Base-by-base conservation (phyloP, 2,113 vertebrate species). In the Leiothrix lutea region DNA sequence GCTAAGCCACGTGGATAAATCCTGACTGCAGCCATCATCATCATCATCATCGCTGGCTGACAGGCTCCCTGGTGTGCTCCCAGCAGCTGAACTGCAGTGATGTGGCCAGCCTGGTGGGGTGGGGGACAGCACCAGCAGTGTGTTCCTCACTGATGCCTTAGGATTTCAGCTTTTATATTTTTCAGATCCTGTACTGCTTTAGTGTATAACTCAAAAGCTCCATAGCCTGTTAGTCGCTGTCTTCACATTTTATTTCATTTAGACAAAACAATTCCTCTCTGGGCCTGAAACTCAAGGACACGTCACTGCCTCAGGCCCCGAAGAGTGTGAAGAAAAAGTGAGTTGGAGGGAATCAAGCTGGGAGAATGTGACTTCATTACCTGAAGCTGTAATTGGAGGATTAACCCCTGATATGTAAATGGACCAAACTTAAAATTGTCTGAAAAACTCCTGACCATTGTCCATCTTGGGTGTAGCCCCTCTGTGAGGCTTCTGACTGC, bases 101-200 rank as follows among this genome's bases (percentile, higher is more conserved):
- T 31, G 25, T 65, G 47, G 50, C 14, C 70, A 58, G 28, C 28
- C 77, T 38, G 24, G 26, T 74, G 24, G 51, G 6, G 19, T 35
- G 18, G 25, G 24, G 23, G 45, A 23, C 7, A 8, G 5, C 61
- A 73, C 5, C 8, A 36, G 38, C 11, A 40, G 26, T 0, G 0
- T 26, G 29, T 13, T 23, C 38, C 51, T 66, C 31, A 20, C 4
- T 22, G 24, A 45, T 28, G 40, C 40, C 40, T 45, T 12, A 57
- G 53, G 24, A 44, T 28, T 45, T 56, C 26, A 16, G 51, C 23
- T 57, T 44, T 45, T 35, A 16, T 45, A 5, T 29, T 57, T 45
- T 45, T 58, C 33, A 74, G 6, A 35, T 29, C 40, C 71, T 74
- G 54, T 36, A 23, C 25, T 56, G 13, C 28, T 42, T 54, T 42